Evolutionary conservation across 2,113 vertebrate genomes (phyloP), one percentile per base, ranked within the genome.

Genomic region (Macquaria australasica): DNA sequence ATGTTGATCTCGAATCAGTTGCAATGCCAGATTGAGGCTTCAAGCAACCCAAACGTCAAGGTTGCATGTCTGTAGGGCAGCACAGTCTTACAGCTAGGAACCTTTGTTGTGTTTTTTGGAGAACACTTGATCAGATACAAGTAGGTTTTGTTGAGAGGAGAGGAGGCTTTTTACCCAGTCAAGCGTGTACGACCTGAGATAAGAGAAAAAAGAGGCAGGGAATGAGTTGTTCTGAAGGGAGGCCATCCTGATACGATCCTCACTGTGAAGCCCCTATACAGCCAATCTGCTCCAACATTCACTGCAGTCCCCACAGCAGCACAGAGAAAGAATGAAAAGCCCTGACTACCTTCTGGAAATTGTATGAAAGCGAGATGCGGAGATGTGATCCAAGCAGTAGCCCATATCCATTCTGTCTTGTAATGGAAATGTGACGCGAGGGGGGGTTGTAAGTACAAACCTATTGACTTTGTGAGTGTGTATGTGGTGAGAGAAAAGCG

Each of bases 351-450:
- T 83, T 74, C 83, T 84, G 85, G 87, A 88, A 91, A 92, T 90
- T 83, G 79, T 83, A 90, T 89, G 81, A 93, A 83, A 82, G 79
- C 37, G 60, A 90, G 87, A 92, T 88, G 85, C 83, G 85, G 83
- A 81, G 86, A 91, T 89, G 82, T 78, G 89, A 90, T 85, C 80
- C 86, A 79, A 58, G 88, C 90, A 87, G 90, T 60, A 64, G 92
- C 73, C 86, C 88, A 72, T 88, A 82, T 91, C 87, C 84, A 90
- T 84, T 92, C 84, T 87, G 85, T 80, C 83, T 89, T 89, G 83
- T 88, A 91, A 94, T 92, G 91, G 91, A 87, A 93, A 92, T 92
- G 83, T 83, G 78, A 89, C 83, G 86, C 7, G 1, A 2, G 31
- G 34, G 76, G 53, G 76, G 73, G 50, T 79, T 82, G 71, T 74